phyloP scores from a whole-genome alignment of 92 coral and sea anemone genomes.

The Porites evermanni region DNA sequence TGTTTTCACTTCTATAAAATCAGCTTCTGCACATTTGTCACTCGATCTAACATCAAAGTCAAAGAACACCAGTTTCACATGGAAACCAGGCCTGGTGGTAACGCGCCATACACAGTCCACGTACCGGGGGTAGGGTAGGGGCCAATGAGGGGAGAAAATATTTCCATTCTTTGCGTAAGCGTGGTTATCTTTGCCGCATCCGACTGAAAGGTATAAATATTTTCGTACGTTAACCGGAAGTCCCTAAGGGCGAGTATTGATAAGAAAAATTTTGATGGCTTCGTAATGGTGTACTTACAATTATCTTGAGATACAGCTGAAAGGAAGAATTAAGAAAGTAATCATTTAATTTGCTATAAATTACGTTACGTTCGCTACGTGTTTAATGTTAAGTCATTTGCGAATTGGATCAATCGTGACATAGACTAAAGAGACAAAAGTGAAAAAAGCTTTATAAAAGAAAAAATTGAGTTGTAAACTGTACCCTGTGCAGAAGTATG shows the following conservation, averaged over 20 bases:
- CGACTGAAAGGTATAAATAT: slow-evolving; percentile 29
- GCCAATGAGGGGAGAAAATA: slow-evolving; percentile 72
- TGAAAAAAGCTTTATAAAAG: no score
- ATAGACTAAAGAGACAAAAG: no score
- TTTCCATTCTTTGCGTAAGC: slow-evolving; percentile 58
- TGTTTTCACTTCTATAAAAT: slow-evolving; percentile 61
- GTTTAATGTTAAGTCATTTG: no score
- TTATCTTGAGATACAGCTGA: slow-evolving; percentile 43
- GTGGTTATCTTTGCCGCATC: slow-evolving; percentile 56
- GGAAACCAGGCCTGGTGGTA: slow-evolving; percentile 36
- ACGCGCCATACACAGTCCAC: slow-evolving; percentile 75
- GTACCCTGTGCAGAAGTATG: no score
- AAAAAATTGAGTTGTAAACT: no score
- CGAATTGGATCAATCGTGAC: no score
- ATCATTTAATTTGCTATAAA: not conserved
- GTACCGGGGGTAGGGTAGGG: slow-evolving; percentile 69
- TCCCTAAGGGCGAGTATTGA: no score
- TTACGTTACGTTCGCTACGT: no score
- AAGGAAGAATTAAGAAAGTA: not conserved
- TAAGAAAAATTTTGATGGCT: no score
- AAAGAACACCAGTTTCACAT: slow-evolving; percentile 62
- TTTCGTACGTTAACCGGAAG: not conserved
- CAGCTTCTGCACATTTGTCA: slow-evolving; percentile 34
- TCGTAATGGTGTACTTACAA: slow-evolving; percentile 7
- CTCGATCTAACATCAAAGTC: slow-evolving; percentile 55